phyloP scores from a whole-genome alignment of 2,113 vertebrate species.

The Piprites chloris region DNA sequence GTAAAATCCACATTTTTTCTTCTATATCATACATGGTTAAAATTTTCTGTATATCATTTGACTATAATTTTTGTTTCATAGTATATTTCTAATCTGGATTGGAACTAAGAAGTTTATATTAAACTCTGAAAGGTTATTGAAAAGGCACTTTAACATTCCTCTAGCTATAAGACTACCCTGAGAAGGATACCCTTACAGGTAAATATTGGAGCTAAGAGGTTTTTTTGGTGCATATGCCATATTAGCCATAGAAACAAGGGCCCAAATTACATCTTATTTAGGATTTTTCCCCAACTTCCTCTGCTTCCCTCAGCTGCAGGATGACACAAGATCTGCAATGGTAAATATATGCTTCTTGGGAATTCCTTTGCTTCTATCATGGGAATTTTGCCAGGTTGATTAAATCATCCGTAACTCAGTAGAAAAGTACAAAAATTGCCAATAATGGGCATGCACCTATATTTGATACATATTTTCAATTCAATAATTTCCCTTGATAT shows the following conservation, averaged over 20 bases:
- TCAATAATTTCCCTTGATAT: conserved; percentile 11
- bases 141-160: not conserved
- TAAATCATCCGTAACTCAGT: conserved; percentile 36
- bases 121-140: not conserved
- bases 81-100: not conserved
- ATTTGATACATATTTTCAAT: conserved; percentile 12
- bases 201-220: not conserved
- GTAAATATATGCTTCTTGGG: conserved; percentile 30
- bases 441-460: conserved; percentile 11
- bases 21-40: not conserved
- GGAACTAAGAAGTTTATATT: not conserved
- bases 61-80: not conserved
- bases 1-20: not conserved
- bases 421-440: conserved; percentile 2
- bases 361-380: conserved; percentile 28
- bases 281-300: not conserved
- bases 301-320: not conserved
- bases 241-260: not conserved
- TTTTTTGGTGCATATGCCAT: not conserved
- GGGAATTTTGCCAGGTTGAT: conserved; percentile 46
- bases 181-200: not conserved
- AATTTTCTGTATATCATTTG: not conserved
- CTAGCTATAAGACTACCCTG: not conserved
- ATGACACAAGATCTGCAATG: conserved; percentile 44
- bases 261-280: not conserved